Evolutionary conservation across 2,888 invertebrate species (phyloP).

Genomic region (Melanophora roralis): DNA sequence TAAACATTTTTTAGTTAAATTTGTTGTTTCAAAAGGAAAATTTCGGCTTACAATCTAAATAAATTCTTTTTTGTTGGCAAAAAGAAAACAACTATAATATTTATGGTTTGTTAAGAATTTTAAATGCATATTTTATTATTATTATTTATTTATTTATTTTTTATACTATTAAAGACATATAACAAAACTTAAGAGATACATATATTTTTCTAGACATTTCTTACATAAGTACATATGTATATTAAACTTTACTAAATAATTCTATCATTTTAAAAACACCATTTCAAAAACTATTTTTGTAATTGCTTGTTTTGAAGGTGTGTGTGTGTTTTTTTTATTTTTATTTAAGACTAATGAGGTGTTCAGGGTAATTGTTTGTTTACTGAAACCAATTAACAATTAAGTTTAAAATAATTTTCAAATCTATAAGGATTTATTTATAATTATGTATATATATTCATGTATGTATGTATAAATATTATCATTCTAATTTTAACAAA

Average conservation of each 20-base stretch:
- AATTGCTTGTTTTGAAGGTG: no score
- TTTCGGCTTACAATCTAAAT: no score
- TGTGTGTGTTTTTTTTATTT: slow-evolving; percentile 33
- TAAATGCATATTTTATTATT: slow-evolving; percentile 37
- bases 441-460: no score
- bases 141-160: slow-evolving; percentile 34
- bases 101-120: slow-evolving; percentile 27
- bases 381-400: slow-evolving; percentile 56
- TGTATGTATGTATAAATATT: no score
- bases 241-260: slow-evolving; percentile 19
- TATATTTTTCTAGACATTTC: slow-evolving; percentile 54
- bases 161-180: slow-evolving; percentile 57
- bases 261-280: slow-evolving; percentile 56
- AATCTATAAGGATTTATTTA: neutral
- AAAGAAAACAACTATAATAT: neutral
- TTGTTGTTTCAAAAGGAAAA: no score
- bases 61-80: no score
- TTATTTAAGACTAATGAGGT: slow-evolving; percentile 60
- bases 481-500: no score
- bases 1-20: no score
- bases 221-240: neutral
- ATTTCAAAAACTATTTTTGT: slow-evolving; percentile 20
- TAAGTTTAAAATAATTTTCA: slow-evolving; percentile 1
- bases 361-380: slow-evolving; percentile 48
- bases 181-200: slow-evolving; percentile 62